Base-by-base conservation (phyloP, 2,888 invertebrate species). In the Alsophila aescularia region DNA sequence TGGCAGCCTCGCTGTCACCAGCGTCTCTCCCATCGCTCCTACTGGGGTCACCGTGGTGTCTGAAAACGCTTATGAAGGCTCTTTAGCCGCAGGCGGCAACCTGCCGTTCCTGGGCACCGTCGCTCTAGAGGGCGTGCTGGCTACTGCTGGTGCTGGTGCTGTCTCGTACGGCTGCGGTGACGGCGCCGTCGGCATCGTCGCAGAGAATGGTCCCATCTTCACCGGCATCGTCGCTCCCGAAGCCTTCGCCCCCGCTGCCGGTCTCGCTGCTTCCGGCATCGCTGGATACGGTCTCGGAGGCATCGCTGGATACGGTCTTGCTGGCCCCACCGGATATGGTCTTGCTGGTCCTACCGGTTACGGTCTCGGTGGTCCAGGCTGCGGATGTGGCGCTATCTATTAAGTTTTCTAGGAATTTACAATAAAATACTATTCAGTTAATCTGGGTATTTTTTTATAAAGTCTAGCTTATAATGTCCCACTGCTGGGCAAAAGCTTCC, bases 91-190 rank as follows among this genome's bases (percentile, higher is more conserved):
- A 0, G 52, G 50, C 21, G 69, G 69, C 4, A 63, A 67, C 35
- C 36, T 69, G 8, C 69, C 69, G 4, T 55, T 69, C 18, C n/a
- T 69, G 15, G 64, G 69, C 6, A 53, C 66, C 10, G 62, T 64
- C 0, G 64, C 47, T 21, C 42, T 66, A 24, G 68, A 64, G 12
- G 69, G 66, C 0, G 47, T 34, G 0, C 24, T 69, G 34, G 53
- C 65, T 0, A 56, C 65, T 12, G 59, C 56, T 35, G 69, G 69
- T 0, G 64, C 62, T 39, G 64, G 66, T 16, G 45, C 58, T 0
- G 61, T 69, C 2, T 58, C 62, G 1, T 69, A 67, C 16, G 62
- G 65, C 1, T 67, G 67, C 18, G 69, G 69, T 7, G 57, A 63
- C 34, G 65, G 69, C 0, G 45, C 57, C 0, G 48, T 69, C 12